Evolutionary conservation across 1,140 invertebrate genomes (phyloP), one percentile per base, ranked within the genome.

Genomic region (Neoseiulus cucumeris): DNA sequence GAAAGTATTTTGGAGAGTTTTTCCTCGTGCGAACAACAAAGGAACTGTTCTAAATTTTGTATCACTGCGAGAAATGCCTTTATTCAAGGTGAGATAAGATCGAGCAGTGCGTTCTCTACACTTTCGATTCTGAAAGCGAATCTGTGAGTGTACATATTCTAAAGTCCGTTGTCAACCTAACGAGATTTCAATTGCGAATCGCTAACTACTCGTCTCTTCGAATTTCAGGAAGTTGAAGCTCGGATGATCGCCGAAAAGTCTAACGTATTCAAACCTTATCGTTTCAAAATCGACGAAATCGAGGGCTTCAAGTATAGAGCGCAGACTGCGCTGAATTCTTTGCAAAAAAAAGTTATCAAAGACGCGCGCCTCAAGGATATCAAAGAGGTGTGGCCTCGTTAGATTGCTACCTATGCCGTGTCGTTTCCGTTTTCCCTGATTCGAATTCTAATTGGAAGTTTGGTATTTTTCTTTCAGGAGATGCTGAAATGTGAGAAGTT

Each of bases 331-430:
- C 51, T 59, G 14, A 59, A 59, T 33, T 33, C 25, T 6, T 25
- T 59, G 4, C 51, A 59, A 20, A 59, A 59, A 9, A 17, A 33
- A 59, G 91, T 91, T 0, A 85, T 98, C 0, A 79, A 88, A 64
- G 91, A 98, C 75, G 91, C 91, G 0, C 79, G 95, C 65, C 78
- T 98, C 7, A 91, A 91, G 72, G 95, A 99, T 82, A 96, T 99
- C 55, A 91, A 91, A 76, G 51, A 59, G 81, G 83, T 65, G 93
- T 98, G n/a, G n/a, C n/a, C n/a, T n/a, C n/a, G n/a, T n/a, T n/a
- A n/a, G n/a, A n/a, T n/a, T n/a, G n/a, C n/a, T n/a, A n/a, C n/a
- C n/a, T n/a, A n/a, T n/a, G n/a, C n/a, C n/a, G n/a, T n/a, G n/a
- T n/a, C n/a, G n/a, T n/a, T n/a, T n/a, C n/a, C n/a, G n/a, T n/a